Percentiles rank a stretch among this genome's conserved stretches.
Conservation (phyloP, 2,797 vertebrate species). For the Sebastes nivosus region DNA sequence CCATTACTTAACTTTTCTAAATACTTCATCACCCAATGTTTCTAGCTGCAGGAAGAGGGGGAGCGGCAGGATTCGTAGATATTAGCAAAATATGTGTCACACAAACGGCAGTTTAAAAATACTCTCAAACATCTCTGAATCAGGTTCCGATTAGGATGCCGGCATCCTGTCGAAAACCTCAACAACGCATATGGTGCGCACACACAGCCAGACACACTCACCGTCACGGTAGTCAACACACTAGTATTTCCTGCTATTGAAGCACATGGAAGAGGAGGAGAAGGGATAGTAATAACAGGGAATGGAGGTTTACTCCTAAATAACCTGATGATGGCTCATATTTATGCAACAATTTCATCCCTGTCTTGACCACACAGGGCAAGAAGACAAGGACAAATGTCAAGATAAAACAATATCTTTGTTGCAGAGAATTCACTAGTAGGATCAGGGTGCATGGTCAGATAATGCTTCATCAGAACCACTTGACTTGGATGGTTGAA, state of each 20-base stretch:
- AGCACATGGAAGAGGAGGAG: slow-evolving; percentile 34
- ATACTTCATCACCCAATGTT: not conserved
- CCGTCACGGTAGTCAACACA: slow-evolving; percentile 12
- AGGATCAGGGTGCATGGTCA: not conserved
- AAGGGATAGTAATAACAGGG: slow-evolving; percentile 25
- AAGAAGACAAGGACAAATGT: not conserved
- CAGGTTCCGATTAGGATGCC: slow-evolving; percentile 62
- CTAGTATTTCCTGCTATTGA: slow-evolving; percentile 70
- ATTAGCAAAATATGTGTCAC: slow-evolving; percentile 51
- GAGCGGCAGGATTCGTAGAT: slow-evolving; percentile 21
- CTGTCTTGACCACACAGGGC: not conserved
- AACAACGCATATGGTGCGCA: slow-evolving; percentile 48
- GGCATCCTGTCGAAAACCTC: slow-evolving; percentile 62
- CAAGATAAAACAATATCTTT: not conserved
- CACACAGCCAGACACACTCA: slow-evolving; percentile 27
- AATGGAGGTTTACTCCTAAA: slow-evolving; percentile 26
- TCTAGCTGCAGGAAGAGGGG: not conserved
- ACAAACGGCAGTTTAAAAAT: slow-evolving; percentile 63
- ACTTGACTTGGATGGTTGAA: too few relatives aligned
- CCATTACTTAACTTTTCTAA: not conserved
- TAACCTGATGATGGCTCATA: slow-evolving; percentile 14
- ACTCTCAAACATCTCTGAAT: slow-evolving; percentile 56
- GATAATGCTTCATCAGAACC: not conserved
- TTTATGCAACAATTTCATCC: slow-evolving; percentile 17
- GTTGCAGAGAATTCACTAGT: not conserved